A percentile compares a stretch with the other conserved stretches of the same genome.
phyloP scores from a whole-genome alignment of 2,888 invertebrate genomes.

The Dione juno region DNA sequence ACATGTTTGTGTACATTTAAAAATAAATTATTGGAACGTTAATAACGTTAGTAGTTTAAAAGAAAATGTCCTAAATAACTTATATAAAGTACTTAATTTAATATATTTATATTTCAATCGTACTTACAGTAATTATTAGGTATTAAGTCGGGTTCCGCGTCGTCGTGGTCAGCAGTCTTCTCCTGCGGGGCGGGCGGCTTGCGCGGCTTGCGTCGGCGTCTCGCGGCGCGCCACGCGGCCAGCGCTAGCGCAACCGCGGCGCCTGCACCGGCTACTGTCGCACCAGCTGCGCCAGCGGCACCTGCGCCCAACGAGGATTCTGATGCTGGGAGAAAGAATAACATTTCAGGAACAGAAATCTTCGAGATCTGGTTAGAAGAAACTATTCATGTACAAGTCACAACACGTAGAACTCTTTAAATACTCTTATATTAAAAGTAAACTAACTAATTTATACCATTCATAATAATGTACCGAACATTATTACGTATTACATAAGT shows the following conservation, averaged over 20 bases:
- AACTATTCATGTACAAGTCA: too few species aligned
- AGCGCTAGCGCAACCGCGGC: constrained; percentile 54
- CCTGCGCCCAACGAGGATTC: constrained; percentile 67
- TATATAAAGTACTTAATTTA: too few species aligned
- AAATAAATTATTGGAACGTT: not conserved
- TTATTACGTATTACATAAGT: too few species aligned
- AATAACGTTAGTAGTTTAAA: not conserved
- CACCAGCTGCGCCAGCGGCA: constrained; percentile 63
- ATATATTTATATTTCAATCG: not conserved
- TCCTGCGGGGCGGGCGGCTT: constrained; percentile 50
- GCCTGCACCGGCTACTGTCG: constrained; percentile 63
- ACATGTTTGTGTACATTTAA: not conserved
- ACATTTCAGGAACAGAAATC: not conserved
- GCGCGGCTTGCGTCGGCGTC: constrained; percentile 51
- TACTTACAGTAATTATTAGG: constrained; percentile 77
- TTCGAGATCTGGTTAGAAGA: too few species aligned
- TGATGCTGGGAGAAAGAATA: constrained; percentile 56
- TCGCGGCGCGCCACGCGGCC: constrained; percentile 60
- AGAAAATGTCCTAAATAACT: too few species aligned
- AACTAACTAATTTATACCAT: too few species aligned
- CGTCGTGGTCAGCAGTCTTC: constrained; percentile 65
- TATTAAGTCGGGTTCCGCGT: constrained; percentile 77
- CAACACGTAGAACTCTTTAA: too few species aligned
- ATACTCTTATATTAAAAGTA: too few species aligned
- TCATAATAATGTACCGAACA: not conserved